Percentiles rank a stretch among this genome's conserved stretches.
These are phyloP conservation scores for Drosophila koepferae DNA, from an alignment of 2,888 invertebrate species.

Conservation along the genomic window DNA sequence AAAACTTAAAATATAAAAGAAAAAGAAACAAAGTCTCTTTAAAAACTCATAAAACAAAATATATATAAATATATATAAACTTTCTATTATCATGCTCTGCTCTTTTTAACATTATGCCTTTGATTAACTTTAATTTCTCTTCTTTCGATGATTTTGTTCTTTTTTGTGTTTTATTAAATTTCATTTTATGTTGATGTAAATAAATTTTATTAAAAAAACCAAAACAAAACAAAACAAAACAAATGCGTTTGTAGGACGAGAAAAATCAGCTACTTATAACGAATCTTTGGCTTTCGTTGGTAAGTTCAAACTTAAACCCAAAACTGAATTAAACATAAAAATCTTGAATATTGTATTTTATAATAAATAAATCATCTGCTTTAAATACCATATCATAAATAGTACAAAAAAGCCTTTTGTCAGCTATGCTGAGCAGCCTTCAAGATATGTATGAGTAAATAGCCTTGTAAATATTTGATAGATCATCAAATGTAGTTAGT, in stretches of 20 bases:
- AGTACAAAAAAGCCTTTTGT: conserved; percentile 33
- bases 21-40: conserved; percentile 48
- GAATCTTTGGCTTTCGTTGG: conserved; percentile 98
- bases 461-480: conserved; percentile 11
- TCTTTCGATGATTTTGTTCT: conserved; percentile 38
- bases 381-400: conserved; percentile 65
- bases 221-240: conserved; percentile 19
- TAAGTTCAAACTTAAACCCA: conserved; percentile 88
- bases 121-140: conserved; percentile 57
- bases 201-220: conserved; percentile 55
- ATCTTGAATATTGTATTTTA: conserved; percentile 58
- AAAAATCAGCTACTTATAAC: conserved; percentile 98
- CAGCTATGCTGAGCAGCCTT: conserved; percentile 38
- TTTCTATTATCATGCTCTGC: conserved; percentile 82
- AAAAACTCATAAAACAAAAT: conserved; percentile 74
- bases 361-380: conserved; percentile 68
- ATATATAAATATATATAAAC: conserved; percentile 50
- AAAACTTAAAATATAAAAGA: conserved; percentile 47
- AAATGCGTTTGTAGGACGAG: conserved; percentile 91
- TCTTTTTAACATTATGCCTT: conserved; percentile 88
- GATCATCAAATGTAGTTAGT: conserved; percentile 28
- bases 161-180: conserved; percentile 7
- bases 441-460: conserved; percentile 1
- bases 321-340: conserved; percentile 54
- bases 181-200: conserved; percentile 54